These are phyloP conservation scores for Pachliopta kotzebuea DNA, from an alignment of 2,888 invertebrate species.

Conservation along the genomic window DNA sequence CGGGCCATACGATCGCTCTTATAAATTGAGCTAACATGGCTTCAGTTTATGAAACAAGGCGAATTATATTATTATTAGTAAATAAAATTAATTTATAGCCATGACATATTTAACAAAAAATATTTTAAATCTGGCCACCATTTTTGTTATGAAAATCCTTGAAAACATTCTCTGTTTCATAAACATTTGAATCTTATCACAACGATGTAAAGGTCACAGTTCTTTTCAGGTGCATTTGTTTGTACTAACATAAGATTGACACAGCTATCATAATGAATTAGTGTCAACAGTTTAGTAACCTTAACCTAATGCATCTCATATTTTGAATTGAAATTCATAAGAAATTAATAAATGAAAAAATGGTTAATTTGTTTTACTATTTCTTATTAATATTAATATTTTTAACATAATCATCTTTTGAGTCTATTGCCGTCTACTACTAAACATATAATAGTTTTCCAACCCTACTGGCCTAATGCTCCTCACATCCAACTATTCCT, in stretches of 20 bases:
- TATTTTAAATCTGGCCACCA: neutral
- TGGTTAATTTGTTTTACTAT: too few relatives aligned
- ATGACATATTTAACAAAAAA: neutral
- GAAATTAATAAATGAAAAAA: too few relatives aligned
- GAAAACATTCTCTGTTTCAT: neutral
- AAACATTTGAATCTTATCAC: constrained; percentile 1
- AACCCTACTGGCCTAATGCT: too few relatives aligned
- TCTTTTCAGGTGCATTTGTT: neutral
- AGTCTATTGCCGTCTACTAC: neutral
- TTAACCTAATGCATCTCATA: constrained; percentile 3
- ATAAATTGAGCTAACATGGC: neutral
- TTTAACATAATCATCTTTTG: neutral
- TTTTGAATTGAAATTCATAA: neutral
- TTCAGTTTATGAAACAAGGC: neutral
- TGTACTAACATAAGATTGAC: neutral
- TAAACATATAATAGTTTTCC: neutral
- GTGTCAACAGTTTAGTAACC: neutral
- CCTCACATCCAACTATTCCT: too few relatives aligned
- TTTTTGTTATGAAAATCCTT: neutral
- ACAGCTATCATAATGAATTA: constrained; percentile 3
- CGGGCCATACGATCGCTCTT: too few relatives aligned
- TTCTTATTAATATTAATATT: too few relatives aligned
- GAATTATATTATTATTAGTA: neutral
- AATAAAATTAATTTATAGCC: constrained; percentile 2
- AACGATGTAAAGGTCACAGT: neutral